Evolutionary conservation across 2,888 invertebrate species (phyloP), one percentile per base, ranked within the genome.

Genomic region (Phragmatobia fuliginosa): DNA sequence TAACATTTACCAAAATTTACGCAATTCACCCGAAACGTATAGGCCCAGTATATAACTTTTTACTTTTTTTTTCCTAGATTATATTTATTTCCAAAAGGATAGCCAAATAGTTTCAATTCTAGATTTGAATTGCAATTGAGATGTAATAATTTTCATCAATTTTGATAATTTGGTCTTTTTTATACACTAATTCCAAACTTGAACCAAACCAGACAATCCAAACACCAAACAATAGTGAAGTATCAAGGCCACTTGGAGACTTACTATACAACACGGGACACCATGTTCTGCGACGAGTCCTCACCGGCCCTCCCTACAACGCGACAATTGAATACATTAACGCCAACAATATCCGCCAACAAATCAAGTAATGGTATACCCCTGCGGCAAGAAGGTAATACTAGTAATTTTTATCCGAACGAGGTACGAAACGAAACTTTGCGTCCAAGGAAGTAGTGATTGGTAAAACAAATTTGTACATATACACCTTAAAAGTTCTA

Each of bases 211-310:
- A 82, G 91, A 91, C 90, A 91, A 90, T 93, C 90, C 92, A 91
- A 87, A 92, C 90, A 90, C 90, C 91, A 94, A 94, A 93, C 87
- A 92, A 93, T 91, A 92, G 89, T 90, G 92, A 94, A 94, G 94
- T 94, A 94, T 94, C 94, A 94, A 95, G 94, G 94, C 94, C 94
- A 95, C 94, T 93, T 94, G 91, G 92, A 94, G 94, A 94, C 94
- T 94, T 94, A 94, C 90, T 89, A 87, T 91, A 88, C 88, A 90
- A 90, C 89, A 89, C 88, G 89, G 87, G 84, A 87, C 87, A 90
- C 87, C 90, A 88, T 88, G 88, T 89, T 85, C 83, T 89, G 92
- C 92, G 93, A 91, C 92, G 91, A 88, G 87, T 88, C 89, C 76
- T 85, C 83, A 84, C 88, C 85, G 83, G 85, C 63, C 74, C 71